Evolutionary conservation across 2,888 invertebrate species (phyloP), one percentile per base, ranked within the genome.

Genomic region (Portevinia maculata): DNA sequence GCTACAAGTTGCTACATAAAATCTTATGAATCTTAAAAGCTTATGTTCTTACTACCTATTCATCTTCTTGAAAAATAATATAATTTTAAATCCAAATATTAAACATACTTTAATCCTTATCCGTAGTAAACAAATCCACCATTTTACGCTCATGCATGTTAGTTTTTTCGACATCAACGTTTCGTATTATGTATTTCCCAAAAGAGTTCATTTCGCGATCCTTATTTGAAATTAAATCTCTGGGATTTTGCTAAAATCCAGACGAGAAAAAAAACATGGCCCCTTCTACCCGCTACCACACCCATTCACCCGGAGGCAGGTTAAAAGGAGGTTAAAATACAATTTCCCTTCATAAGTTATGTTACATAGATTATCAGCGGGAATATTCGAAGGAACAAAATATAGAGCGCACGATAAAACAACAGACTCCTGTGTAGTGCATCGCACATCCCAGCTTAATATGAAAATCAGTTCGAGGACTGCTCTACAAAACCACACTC

Each of bases 181-280:
- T 74, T 57, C 28, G 67, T 13, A 9, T 39, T 74, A 62, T 28
- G 67, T 13, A 9, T 37, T 62, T 52, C 81, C 70, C 37, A 32
- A 53, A 53, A 64, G 75, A 50, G 53, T 65, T 52, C 24, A 55
- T 21, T 48, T 37, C 64, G 37, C 21, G 37, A 81, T 81, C 69
- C 70, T 81, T 62, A 81, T 75, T 70, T 52, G 70, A 48, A 65
- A 75, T 81, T 65, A 81, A 81, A 71, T 75, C 81, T 75, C 46
- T 3, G 59, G 75, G 65, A 75, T 74, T 44, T 74, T 55, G 32
- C 28, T 37, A 52, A 60, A 60, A 79, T 73, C 67, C 67, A 34
- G 60, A 34, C 28, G 62, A 55, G 41, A 21, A 37, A 41, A 64
- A 81, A 48, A 62, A 57, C 32, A 32, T 9, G 9, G 17, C 48